phyloP scores from a whole-genome alignment of 2,888 invertebrate species.

The Mythimna loreyi region DNA sequence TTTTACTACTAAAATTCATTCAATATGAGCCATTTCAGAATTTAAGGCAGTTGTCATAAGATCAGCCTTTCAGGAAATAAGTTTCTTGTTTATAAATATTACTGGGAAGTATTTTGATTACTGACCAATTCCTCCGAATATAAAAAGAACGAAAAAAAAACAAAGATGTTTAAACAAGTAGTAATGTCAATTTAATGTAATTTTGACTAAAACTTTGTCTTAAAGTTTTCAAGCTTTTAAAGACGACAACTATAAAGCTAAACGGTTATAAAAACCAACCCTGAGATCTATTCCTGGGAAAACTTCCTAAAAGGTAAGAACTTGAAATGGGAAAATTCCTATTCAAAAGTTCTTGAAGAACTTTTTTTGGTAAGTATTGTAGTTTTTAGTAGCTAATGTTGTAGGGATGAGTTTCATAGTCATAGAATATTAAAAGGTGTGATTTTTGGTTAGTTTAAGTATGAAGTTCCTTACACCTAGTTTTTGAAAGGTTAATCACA shows the following conservation, averaged over 20 bases:
- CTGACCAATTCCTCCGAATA: background rate
- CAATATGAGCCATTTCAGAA: background rate
- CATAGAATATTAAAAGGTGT: conserved; percentile 23
- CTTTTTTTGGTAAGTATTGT: conserved; percentile 50
- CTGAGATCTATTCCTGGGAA: conserved; percentile 44
- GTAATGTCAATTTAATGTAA: background rate
- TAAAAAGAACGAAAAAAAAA: background rate
- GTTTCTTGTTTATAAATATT: background rate
- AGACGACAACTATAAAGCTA: conserved; percentile 42
- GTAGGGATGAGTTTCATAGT: conserved; percentile 21
- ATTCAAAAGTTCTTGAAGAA: conserved; percentile 53
- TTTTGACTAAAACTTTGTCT: conserved; percentile 5
- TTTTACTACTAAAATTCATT: too few relatives aligned
- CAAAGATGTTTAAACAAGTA: background rate
- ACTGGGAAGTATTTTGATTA: background rate
- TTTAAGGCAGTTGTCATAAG: background rate
- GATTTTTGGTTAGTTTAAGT: conserved; percentile 30
- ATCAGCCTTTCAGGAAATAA: too few relatives aligned
- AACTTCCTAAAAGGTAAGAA: conserved; percentile 22
- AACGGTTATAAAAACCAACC: conserved; percentile 26
- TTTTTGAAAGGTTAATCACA: too few relatives aligned
- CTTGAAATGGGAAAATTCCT: conserved; percentile 57
- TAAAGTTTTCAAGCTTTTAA: conserved; percentile 11
- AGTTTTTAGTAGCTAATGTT: conserved; percentile 44
- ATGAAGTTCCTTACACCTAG: conserved; percentile 46